phyloP scores from a whole-genome alignment of 2,797 vertebrate species.

The Anguilla megastoma region DNA sequence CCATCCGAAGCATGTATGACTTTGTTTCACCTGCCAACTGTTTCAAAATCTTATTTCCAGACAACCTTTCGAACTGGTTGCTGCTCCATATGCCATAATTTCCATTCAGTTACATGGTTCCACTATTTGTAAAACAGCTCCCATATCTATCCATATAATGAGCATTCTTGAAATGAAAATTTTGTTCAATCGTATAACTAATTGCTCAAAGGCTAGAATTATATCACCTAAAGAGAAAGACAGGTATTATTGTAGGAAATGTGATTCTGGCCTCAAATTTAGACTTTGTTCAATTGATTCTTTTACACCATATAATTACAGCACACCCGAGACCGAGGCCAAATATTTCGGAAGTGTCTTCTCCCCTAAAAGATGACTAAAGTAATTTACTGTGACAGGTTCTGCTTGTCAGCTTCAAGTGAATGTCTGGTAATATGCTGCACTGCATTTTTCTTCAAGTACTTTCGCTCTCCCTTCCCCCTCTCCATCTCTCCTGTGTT shows the following conservation, averaged over 20 bases:
- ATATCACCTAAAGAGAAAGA: slow-evolving; percentile 42
- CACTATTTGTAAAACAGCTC: slow-evolving; percentile 36
- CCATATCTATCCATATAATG: slow-evolving; percentile 36
- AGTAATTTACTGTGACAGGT: slow-evolving; percentile 1
- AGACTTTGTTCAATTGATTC: slow-evolving; percentile 38
- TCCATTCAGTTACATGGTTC: slow-evolving; percentile 26
- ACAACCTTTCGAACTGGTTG: background rate
- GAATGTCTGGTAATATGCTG: background rate
- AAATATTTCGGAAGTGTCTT: slow-evolving; percentile 19
- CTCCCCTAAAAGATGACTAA: slow-evolving; percentile 1
- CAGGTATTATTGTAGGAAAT: slow-evolving; percentile 49
- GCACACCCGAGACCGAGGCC: background rate
- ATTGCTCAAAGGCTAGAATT: slow-evolving; percentile 43
- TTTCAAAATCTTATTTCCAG: background rate
- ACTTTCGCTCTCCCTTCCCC: background rate
- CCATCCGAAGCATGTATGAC: background rate
- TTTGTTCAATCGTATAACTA: slow-evolving; percentile 39
- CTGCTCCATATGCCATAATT: slow-evolving; percentile 8
- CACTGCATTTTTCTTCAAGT: background rate
- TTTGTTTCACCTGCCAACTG: background rate
- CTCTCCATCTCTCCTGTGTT: background rate
- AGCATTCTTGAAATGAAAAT: slow-evolving; percentile 47
- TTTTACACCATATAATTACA: slow-evolving; percentile 9
- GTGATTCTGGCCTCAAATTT: slow-evolving; percentile 43
- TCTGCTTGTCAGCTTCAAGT: slow-evolving; percentile 21